A percentile compares a stretch with the other conserved stretches of the same genome.
Evolutionary conservation across 1,140 invertebrate genomes (phyloP).

Genomic region (Zophobas atratus): DNA sequence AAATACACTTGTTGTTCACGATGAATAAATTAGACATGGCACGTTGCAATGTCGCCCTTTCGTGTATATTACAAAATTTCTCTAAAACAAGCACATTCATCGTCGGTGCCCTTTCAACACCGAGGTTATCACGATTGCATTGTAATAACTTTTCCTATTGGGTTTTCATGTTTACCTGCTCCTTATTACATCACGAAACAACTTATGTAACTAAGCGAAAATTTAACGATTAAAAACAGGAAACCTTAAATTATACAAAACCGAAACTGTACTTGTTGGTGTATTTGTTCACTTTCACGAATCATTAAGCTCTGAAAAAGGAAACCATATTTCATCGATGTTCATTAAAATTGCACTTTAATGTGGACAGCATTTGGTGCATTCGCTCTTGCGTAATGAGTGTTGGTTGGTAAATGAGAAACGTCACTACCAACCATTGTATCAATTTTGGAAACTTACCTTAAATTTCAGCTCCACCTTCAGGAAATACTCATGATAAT

Average conservation of each 20-base stretch:
- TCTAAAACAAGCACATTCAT: not conserved
- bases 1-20: constrained; percentile 30
- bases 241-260: not conserved
- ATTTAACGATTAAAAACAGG: constrained; percentile 8
- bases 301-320: constrained; percentile 3
- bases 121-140: constrained; percentile 30
- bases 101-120: constrained; percentile 14
- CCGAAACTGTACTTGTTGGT: not conserved
- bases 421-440: not conserved
- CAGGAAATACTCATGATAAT: too few relatives aligned
- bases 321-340: constrained; percentile 13
- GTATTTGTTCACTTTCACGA: constrained; percentile 11
- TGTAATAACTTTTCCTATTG: not conserved
- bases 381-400: not conserved
- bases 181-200: not conserved
- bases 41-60: constrained; percentile 30
- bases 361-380: not conserved
- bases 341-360: not conserved
- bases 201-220: constrained; percentile 9
- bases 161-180: not conserved
- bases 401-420: not conserved
- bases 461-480: too few relatives aligned
- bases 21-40: constrained; percentile 26
- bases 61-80: constrained; percentile 33
- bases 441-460: not conserved